Base-by-base conservation (phyloP, 2,888 invertebrate species). In the Anthrax anthrax region DNA sequence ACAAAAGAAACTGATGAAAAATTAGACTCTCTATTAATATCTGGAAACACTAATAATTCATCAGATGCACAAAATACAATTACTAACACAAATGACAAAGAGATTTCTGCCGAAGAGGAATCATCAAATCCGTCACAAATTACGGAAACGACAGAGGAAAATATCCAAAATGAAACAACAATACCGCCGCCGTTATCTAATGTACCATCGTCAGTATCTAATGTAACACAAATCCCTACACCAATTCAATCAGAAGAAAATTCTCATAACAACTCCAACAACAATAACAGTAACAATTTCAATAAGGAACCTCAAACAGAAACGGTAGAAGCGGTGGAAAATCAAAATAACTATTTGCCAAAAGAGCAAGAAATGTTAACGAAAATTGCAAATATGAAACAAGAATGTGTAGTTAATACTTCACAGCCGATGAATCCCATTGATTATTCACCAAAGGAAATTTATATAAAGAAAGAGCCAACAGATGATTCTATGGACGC, bases 361-460 rank as follows among this genome's bases (percentile, higher is more conserved):
- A 64, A 64, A 36, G 69, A 69, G 52, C 65, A 66, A 3, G 67
- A 67, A 55, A 61, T 69, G 54, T 57, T 69, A 8, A 62, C 66
- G 45, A 67, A 67, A 48, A 55, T 69, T 42, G 67, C 64, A 18
- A 65, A 62, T 53, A 69, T 69, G 50, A 69, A 69, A 47, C 69
- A 69, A 47, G 68, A 69, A 55, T 43, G 56, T 12, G 56, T 58
- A 29, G 53, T 58, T 8, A 58, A 58, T 16, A 2, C 12, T 19
- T 70, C 73, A 38, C 70, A 70, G 45, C 52, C 50, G 4, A 40
- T 44, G 17, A 45, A 46, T 46, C 44, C 73, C 42, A 72, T 55
- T 9, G 63, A 73, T 57, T 72, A 76, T 55, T 72, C 74, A 10
- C 76, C 77, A 44, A 81, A 80, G 60, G 72, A 79, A 14, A 77